A percentile compares a stretch with the other conserved stretches of the same genome.
Conservation (phyloP, 2,113 vertebrate genomes). For the Perognathus longimembris region DNA sequence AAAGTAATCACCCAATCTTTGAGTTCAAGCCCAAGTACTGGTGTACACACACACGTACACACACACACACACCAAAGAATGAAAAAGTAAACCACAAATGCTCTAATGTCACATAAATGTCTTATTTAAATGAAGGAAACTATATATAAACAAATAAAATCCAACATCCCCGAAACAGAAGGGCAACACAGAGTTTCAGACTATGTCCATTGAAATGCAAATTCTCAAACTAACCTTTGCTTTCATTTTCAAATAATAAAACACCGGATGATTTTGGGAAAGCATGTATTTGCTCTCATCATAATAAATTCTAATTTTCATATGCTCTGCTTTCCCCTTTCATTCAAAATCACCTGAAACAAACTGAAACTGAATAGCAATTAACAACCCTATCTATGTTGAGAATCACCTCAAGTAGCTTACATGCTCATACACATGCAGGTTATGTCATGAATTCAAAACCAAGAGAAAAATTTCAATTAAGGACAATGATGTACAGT, state of each 20-base stretch:
- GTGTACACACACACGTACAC: too few species aligned
- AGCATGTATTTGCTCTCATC: neutral
- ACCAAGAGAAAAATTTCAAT: constrained; percentile 38
- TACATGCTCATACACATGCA: neutral
- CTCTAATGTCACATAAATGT: neutral
- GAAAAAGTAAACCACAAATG: neutral
- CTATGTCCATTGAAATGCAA: neutral
- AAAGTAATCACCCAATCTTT: too few species aligned
- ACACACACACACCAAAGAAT: too few species aligned
- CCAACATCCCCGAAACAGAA: neutral
- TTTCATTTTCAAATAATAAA: constrained; percentile 49
- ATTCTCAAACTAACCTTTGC: neutral
- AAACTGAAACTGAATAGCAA: neutral
- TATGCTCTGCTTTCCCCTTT: constrained; percentile 12
- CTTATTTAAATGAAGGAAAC: neutral
- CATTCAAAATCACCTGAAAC: constrained; percentile 41
- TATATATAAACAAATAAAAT: neutral
- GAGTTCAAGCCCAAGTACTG: too few species aligned
- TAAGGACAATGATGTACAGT: neutral
- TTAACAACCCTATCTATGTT: neutral
- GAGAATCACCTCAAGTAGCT: neutral
- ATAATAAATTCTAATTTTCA: constrained; percentile 20
- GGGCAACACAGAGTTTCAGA: neutral
- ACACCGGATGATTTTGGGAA: neutral
- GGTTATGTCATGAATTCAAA: constrained; percentile 40